Evolutionary conservation across 35 echinoderm and acorn worm species (phyloP), one percentile per base, ranked within the genome.

Genomic region (Hemicentrotus pulcherrimus): DNA sequence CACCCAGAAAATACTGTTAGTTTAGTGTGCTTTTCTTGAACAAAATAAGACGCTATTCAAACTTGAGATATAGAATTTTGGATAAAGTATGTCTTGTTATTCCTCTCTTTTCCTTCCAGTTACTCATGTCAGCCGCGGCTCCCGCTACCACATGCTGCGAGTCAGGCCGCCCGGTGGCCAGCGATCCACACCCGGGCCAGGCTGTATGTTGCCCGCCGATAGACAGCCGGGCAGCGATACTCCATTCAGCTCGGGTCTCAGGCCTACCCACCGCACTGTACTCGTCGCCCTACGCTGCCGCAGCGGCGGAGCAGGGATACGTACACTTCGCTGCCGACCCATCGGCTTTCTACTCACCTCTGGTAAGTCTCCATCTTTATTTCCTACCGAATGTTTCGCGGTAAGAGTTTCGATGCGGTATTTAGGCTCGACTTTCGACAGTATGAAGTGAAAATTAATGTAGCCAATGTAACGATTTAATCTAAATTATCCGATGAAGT

Each of bases 251-350:
- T 58, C 94, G 96, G 8, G 96, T 96, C 19, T 50, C 94, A 31
- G 96, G 96, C 31, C 96, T 96, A 47, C 96, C 96, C 16, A 94
- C 96, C 31, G 96, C 96, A 6, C 96, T 96, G 31, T 97, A 97
- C 91, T 94, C 97, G 30, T 96, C 96, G 35, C 96, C 97, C 48
- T 97, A 97, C 31, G 94, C 97, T 13, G 91, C 94, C 5, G 97
- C 96, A 19, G 60, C 95, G 15, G 94, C 95, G 88, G 96, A 91
- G 41, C 95, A 97, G 32, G 96, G 96, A 35, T 98, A 96, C 94
- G 86, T 96, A 2, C 97, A 98, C 86, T 98, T 98, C 47, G 94
- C 97, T 48, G 96, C 97, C 1, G 97, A 98, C 33, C 96, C 96
- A 1, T 96, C 97, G 28, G 97, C 97, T 19, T 98, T 97, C 61